Percentiles rank a stretch among this genome's conserved stretches.
These are phyloP conservation scores for Platygyra sinensis DNA, from an alignment of 64 coral and sea anemone species.

Conservation along the genomic window DNA sequence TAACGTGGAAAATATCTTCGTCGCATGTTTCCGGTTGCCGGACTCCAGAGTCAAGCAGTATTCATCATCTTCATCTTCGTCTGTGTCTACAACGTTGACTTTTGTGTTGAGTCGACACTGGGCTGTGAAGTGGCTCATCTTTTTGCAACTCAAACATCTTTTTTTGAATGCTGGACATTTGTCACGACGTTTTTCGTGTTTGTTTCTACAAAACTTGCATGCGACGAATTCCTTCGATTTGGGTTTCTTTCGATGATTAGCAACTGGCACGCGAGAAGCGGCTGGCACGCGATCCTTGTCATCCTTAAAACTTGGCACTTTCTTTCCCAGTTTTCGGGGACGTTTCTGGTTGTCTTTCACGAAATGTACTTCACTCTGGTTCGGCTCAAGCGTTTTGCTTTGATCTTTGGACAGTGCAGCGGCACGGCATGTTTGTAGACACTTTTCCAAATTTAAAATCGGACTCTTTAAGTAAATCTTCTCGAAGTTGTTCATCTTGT, in stretches of 20 bases:
- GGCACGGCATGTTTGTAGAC: slow-evolving; percentile 26
- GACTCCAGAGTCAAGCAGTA: no score
- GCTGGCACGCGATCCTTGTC: not conserved
- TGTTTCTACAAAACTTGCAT: slow-evolving; percentile 37
- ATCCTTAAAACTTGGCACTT: not conserved
- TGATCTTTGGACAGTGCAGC: slow-evolving; percentile 35
- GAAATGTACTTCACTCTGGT: no score
- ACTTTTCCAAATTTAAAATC: slow-evolving; percentile 21
- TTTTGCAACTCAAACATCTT: no score
- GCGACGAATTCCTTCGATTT: not conserved
- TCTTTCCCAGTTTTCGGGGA: not conserved
- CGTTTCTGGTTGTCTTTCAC: not conserved
- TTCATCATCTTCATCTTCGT: slow-evolving; percentile 12
- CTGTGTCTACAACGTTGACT: slow-evolving; percentile 49
- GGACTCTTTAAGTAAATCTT: slow-evolving; percentile 39
- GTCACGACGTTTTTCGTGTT: slow-evolving; percentile 6
- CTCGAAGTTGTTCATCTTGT: slow-evolving; percentile 10
- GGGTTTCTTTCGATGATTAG: not conserved
- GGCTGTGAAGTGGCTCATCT: slow-evolving; percentile 37
- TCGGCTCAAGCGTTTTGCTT: slow-evolving; percentile 31
- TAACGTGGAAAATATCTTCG: no score
- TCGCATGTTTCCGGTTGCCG: no score
- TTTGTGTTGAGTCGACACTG: slow-evolving; percentile 35
- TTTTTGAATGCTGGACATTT: slow-evolving; percentile 39
- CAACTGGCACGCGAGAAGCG: not conserved